A percentile compares a stretch with the other conserved stretches of the same genome.
Evolutionary conservation across 2,888 invertebrate genomes (phyloP).

Genomic region (Pherbina coryleti): DNA sequence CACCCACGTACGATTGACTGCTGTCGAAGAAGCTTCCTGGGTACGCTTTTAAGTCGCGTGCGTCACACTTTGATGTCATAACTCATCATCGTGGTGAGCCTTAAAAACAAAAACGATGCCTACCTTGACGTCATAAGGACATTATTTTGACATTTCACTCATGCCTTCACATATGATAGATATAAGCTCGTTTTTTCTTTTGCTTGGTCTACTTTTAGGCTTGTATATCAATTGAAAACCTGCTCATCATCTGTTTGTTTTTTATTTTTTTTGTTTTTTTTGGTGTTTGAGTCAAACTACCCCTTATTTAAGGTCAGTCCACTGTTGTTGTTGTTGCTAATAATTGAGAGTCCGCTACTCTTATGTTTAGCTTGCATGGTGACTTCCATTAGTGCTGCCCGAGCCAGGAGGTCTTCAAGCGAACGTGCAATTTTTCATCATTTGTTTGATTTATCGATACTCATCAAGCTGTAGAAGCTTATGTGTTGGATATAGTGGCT

Average conservation of each 20-base stretch:
- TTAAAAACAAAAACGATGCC: not conserved
- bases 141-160: slow-evolving; percentile 34
- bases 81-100: slow-evolving; percentile 26
- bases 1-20: slow-evolving; percentile 20
- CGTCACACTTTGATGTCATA: slow-evolving; percentile 32
- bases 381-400: slow-evolving; percentile 18
- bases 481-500: not conserved
- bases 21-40: slow-evolving; percentile 5
- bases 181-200: not conserved
- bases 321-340: not conserved
- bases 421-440: slow-evolving; percentile 52
- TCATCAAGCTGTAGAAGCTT: slow-evolving; percentile 50
- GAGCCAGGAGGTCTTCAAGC: slow-evolving; percentile 1
- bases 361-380: slow-evolving; percentile 9
- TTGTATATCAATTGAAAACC: not conserved
- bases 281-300: not conserved
- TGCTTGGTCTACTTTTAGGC: not conserved
- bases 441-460: slow-evolving; percentile 52
- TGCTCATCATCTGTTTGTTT: not conserved
- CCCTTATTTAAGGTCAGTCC: not conserved
- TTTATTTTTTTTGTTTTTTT: too few species aligned
- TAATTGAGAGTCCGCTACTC: slow-evolving; percentile 10
- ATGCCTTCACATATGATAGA: not conserved
- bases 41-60: slow-evolving; percentile 20
- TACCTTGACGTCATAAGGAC: slow-evolving; percentile 21